Conservation (phyloP, 2,113 vertebrate species). For the Typhlomys cinereus region DNA sequence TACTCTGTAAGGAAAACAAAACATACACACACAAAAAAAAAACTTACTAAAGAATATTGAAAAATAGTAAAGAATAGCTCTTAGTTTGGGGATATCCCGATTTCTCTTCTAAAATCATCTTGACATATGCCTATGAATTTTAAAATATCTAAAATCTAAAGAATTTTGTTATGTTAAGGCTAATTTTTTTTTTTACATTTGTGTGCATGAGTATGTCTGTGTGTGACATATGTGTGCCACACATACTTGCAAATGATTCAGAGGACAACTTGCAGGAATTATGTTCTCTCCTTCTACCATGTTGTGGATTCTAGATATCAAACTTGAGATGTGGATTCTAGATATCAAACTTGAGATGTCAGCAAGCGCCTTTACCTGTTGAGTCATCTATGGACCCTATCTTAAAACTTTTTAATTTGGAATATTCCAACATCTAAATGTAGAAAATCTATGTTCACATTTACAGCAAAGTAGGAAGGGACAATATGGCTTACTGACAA, state of each 20-base stretch:
- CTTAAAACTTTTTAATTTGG: conserved; percentile 39
- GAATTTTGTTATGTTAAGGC: background rate
- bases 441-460: conserved; percentile 6
- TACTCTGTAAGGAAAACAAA: conserved; percentile 2
- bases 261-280: no score
- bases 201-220: no score
- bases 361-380: no score
- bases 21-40: background rate
- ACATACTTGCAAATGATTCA: no score
- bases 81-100: background rate
- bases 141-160: conserved; percentile 15
- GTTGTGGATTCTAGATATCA: no score
- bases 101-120: background rate
- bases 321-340: no score
- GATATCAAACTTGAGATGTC: no score
- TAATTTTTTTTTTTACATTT: no score
- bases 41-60: background rate
- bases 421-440: conserved; percentile 11
- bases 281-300: no score
- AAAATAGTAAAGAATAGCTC: background rate
- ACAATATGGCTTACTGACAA: background rate
- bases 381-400: no score
- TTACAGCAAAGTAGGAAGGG: conserved; percentile 25
- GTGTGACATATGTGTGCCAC: no score
- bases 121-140: conserved; percentile 10